Evolutionary conservation across 1,140 invertebrate genomes (phyloP).

Genomic region (Chionoecetes opilio): DNA sequence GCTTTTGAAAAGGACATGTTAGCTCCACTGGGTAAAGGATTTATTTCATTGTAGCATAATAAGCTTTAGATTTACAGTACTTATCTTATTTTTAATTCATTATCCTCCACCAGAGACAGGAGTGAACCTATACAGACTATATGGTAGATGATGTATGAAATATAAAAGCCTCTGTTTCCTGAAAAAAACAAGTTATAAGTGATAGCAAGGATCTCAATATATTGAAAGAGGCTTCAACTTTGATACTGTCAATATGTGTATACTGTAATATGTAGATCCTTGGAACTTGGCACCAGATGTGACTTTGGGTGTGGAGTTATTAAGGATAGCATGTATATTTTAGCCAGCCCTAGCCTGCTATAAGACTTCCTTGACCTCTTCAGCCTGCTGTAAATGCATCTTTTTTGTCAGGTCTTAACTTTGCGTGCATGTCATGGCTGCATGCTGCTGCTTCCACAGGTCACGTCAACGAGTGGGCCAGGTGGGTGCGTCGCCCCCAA

Average conservation of each 20-base stretch:
- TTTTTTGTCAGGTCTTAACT: constrained; percentile 70
- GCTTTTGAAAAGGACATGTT: background rate
- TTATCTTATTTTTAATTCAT: too few species aligned
- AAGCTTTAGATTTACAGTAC: background rate
- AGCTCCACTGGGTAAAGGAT: background rate
- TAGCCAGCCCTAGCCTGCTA: constrained; percentile 62
- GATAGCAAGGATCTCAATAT: background rate
- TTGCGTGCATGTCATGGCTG: constrained; percentile 77
- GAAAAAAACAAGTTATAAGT: background rate
- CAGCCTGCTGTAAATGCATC: constrained; percentile 70
- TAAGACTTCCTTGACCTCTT: constrained; percentile 61
- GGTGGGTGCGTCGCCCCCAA: constrained; percentile 84
- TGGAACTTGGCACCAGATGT: constrained; percentile 64
- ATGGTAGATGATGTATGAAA: background rate
- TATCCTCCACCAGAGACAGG: constrained; percentile 71
- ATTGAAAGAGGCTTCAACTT: background rate
- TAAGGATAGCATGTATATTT: constrained; percentile 56
- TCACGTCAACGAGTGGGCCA: constrained; percentile 84
- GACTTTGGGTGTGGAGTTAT: constrained; percentile 71
- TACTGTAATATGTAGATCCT: constrained; percentile 43
- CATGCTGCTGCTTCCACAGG: constrained; percentile 80
- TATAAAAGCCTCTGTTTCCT: background rate
- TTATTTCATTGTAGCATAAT: background rate
- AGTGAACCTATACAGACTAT: constrained; percentile 40
- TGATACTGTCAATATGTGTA: background rate